Base-by-base conservation (phyloP, 2,113 vertebrate species). In the Eudorcas thomsonii region DNA sequence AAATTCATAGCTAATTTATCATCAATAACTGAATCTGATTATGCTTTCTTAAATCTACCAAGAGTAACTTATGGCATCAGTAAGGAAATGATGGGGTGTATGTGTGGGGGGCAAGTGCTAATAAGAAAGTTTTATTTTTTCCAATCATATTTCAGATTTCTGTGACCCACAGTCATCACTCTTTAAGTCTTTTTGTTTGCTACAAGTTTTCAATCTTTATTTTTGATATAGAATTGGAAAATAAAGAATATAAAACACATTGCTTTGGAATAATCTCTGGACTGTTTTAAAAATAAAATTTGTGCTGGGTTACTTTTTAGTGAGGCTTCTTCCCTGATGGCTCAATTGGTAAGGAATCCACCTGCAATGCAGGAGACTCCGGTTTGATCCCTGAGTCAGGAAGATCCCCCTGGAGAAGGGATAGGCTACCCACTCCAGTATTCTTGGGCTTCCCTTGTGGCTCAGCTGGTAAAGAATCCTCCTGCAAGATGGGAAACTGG, bases 251-350 rank as follows among this genome's bases (percentile, higher is more conserved):
- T 67, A 90, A 94, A 93, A 25, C 5, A 11, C 23, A 28, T 81
- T 6, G 67, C n/a, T 95, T 71, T 64, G 50, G 43, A 94, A 90
- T 89, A 64, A 84, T 6, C 25, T 64, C 21, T 91, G 5, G 11
- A 33, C 6, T 97, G 16, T 91, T 87, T 91, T 57, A 5, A 93
- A 94, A 96, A 90, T 77, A 96, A 97, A 84, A 60, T 71, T 28
- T 62, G 15, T 90, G 17, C 16, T 55, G 55, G 43, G 57, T 96
- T 92, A n/a, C 48, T 80, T 85, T 95, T 96, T 89, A 90, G 88
- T 91, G 67, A 96, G 62, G 39, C 33, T 86, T 71, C 67, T 71
- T 71, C 67, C 10, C n/a, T 71, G 67, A 71, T 39, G n/a, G 19
- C 36, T 39, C n/a, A 71, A 23, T 71, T 13, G n/a, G 5, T 71